phyloP scores from a whole-genome alignment of 2,797 vertebrate species.

The Allobates femoralis region DNA sequence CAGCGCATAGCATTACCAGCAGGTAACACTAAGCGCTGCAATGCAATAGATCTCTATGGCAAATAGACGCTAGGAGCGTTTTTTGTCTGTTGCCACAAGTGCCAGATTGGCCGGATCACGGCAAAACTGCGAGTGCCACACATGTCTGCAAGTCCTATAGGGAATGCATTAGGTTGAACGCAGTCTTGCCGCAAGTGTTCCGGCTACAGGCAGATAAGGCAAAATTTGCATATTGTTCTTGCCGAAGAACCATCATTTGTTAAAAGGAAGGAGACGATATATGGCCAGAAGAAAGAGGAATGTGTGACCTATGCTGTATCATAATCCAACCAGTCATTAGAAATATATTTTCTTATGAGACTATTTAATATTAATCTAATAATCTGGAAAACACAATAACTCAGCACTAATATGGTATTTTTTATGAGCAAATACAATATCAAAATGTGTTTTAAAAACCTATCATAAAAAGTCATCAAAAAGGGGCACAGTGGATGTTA shows the following conservation, averaged over 20 bases:
- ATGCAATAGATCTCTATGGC: no score
- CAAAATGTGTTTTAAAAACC: not conserved
- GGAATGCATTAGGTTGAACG: no score
- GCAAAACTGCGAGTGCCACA: no score
- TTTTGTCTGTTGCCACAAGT: no score
- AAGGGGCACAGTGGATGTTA: not conserved
- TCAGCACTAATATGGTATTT: not conserved
- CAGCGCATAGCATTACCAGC: no score
- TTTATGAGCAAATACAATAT: not conserved
- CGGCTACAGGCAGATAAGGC: no score
- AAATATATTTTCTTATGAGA: not conserved
- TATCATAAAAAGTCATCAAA: not conserved
- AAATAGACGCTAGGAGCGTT: no score
- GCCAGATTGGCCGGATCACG: no score
- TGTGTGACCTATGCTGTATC: not conserved
- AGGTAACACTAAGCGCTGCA: no score
- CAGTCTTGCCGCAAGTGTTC: no score
- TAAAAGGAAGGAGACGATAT: not conserved
- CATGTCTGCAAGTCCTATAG: no score
- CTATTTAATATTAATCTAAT: not conserved
- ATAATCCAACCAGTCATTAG: not conserved
- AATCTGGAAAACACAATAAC: not conserved
- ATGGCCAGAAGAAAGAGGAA: not conserved
- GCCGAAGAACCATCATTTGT: not conserved
- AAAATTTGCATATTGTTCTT: not conserved